Conservation (phyloP, 2,888 invertebrate species). For the Schrankia costaestrigalis region DNA sequence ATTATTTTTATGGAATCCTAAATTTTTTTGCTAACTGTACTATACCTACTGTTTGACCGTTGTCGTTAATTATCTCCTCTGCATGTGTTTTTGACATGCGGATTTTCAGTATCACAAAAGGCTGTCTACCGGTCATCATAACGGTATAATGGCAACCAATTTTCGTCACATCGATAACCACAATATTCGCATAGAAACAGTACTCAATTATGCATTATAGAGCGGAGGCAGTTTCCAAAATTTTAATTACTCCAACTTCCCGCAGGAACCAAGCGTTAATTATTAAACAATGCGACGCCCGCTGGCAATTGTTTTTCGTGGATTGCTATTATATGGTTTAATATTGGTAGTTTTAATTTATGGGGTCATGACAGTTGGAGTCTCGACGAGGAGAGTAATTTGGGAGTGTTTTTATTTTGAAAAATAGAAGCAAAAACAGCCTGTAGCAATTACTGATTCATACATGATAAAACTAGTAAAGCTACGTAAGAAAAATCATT, state of each 20-base stretch:
- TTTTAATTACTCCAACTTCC: constrained; percentile 32
- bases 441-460: no score
- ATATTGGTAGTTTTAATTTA: constrained; percentile 24
- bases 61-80: no score
- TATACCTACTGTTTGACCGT: no score
- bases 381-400: no score
- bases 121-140: neutral
- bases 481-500: no score
- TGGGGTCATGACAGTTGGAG: constrained; percentile 10
- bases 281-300: constrained; percentile 32
- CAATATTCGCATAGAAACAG: constrained; percentile 9
- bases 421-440: no score
- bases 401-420: no score
- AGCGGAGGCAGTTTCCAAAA: constrained; percentile 31
- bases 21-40: no score
- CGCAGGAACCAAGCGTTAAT: constrained; percentile 29
- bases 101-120: constrained; percentile 18
- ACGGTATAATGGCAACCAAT: constrained; percentile 2
- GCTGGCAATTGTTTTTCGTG: constrained; percentile 33
- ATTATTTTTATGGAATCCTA: no score
- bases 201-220: constrained; percentile 23
- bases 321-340: constrained; percentile 30
- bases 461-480: no score
- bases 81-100: no score
- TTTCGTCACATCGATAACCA: constrained; percentile 15